Base-by-base conservation (phyloP, 2,113 vertebrate species). In the Tupaia chinensis region DNA sequence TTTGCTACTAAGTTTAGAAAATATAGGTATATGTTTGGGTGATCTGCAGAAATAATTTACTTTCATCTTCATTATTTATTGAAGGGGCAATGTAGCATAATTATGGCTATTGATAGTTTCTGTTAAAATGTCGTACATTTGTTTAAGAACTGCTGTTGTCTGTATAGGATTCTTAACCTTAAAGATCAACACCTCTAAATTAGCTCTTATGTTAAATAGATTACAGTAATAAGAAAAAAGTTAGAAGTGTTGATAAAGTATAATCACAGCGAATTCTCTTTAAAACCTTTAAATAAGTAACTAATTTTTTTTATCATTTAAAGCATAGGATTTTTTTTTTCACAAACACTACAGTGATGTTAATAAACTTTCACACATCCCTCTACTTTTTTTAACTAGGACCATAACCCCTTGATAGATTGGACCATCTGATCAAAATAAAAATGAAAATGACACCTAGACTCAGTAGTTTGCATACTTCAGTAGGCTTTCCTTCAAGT, bases 401-500 rank as follows among this genome's bases (percentile, higher is more conserved):
- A 77, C 29, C 53, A 17, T 32, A 58, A 92, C 15, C 89, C n/a
- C 70, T 74, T 82, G 68, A 72, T 44, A 93, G 22, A 77, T 14
- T 70, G n/a, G 72, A 89, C 7, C 4, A 79, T 85, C 32, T 92
- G 76, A 93, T 88, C 97, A 92, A 95, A 91, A 92, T 88, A 8
- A 93, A 97, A 91, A 93, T 84, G 74, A 96, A 88, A 95, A 53
- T 94, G 96, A 93, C 93, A 94, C 70, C 73, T 86, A 91, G 56
- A 91, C 53, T 83, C 27, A 9, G 29, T 86, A 85, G 69, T 80
- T 83, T 97, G 70, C 27, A 85, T 73, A 91, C 61, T 83, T 90
- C 81, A 93, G 73, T 94, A 88, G 61, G 94, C 25, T 88, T 95
- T 79, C 54, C 66, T 76, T 92, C 74, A 96, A 92, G 79, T 89